These are phyloP conservation scores for Chelonus insularis DNA, from an alignment of 1,140 invertebrate genomes.

Conservation along the genomic window DNA sequence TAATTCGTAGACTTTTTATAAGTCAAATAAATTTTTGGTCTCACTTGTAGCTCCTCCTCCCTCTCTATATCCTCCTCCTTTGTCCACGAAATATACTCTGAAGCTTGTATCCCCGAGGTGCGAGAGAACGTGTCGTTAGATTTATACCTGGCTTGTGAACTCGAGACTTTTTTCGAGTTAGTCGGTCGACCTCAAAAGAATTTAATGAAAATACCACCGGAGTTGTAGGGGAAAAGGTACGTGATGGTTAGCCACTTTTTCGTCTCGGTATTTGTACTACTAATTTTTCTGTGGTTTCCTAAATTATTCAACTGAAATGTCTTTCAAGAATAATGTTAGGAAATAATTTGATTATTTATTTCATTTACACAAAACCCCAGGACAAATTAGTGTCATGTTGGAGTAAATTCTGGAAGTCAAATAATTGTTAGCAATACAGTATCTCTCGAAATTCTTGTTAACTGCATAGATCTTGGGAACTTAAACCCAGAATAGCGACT, in stretches of 20 bases:
- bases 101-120: constrained; percentile 17
- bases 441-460: constrained; percentile 8
- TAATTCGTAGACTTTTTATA: not conserved
- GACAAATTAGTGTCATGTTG: not conserved
- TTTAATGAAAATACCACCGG: constrained; percentile 54
- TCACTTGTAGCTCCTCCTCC: not conserved
- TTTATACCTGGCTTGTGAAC: constrained; percentile 47
- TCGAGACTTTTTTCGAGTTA: constrained; percentile 48
- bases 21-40: not conserved
- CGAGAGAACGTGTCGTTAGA: constrained; percentile 43
- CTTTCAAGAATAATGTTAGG: no score
- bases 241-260: constrained; percentile 22
- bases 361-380: no score
- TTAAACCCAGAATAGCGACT: constrained; percentile 20
- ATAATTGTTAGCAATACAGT: constrained; percentile 22
- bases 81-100: constrained; percentile 26
- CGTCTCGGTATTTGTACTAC: not conserved
- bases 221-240: constrained; percentile 10
- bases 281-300: not conserved
- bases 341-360: no score
- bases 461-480: constrained; percentile 22
- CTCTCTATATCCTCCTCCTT: not conserved
- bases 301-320: no score
- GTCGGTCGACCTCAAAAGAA: constrained; percentile 48
- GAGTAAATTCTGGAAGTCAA: constrained; percentile 8